Evolutionary conservation across 2,113 vertebrate species (phyloP).

Genomic region (Semicossyphus pulcher): DNA sequence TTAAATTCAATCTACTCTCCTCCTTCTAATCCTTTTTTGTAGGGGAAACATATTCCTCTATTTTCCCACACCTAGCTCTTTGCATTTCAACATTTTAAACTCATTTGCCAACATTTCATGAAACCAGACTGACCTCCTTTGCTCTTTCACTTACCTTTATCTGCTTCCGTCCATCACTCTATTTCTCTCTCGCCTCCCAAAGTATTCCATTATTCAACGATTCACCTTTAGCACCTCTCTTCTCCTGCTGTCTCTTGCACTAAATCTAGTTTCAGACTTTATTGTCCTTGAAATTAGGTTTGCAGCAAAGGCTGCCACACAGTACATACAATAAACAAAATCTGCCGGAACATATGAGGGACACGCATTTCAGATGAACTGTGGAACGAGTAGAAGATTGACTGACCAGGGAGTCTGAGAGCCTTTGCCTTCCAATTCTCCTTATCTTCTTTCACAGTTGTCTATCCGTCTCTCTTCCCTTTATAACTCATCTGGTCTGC

Average conservation of each 20-base stretch:
- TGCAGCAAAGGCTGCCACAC: slow-evolving; percentile 32
- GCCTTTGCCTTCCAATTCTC: neutral
- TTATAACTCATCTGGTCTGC: neutral
- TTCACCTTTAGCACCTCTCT: slow-evolving; percentile 44
- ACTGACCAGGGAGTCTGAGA: slow-evolving; percentile 5
- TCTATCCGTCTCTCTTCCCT: neutral
- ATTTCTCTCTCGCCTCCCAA: neutral
- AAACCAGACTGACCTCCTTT: neutral
- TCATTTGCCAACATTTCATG: slow-evolving; percentile 22
- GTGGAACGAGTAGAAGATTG: neutral
- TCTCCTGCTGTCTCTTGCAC: slow-evolving; percentile 23
- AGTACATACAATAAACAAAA: slow-evolving; percentile 48
- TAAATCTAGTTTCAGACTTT: slow-evolving; percentile 66
- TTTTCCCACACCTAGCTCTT: neutral
- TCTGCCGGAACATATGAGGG: slow-evolving; percentile 52
- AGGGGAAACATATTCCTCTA: neutral
- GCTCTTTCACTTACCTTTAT: slow-evolving; percentile 11
- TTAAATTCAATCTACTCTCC: neutral
- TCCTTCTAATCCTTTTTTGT: neutral
- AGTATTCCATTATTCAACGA: slow-evolving; percentile 53
- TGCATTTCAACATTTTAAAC: slow-evolving; percentile 5
- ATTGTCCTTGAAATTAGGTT: slow-evolving; percentile 74
- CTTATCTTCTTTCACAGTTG: neutral
- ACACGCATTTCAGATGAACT: slow-evolving; percentile 8
- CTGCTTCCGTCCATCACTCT: slow-evolving; percentile 32